Conservation (phyloP, 2,888 invertebrate genomes). For the Oligia strigilis region DNA sequence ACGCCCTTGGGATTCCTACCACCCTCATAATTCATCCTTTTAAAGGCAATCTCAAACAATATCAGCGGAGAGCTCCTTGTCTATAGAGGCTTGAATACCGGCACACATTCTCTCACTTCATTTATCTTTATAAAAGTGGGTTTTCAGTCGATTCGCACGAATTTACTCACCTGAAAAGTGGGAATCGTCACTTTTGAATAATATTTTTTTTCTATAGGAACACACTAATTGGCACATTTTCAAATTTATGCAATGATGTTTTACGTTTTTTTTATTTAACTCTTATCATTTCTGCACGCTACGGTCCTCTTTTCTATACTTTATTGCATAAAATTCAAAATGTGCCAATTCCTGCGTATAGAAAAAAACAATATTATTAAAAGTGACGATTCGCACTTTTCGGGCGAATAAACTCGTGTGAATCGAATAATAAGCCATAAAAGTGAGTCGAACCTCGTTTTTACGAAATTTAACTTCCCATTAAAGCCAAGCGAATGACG, state of each 20-base stretch:
- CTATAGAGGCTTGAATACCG: constrained; percentile 8
- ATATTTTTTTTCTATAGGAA: background rate
- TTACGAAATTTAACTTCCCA: constrained; percentile 22
- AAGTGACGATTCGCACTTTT: background rate
- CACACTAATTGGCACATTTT: background rate
- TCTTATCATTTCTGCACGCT: no score
- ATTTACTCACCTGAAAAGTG: background rate
- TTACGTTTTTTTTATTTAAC: no score
- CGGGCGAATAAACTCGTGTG: background rate
- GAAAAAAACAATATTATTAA: background rate
- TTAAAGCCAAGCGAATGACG: constrained; percentile 42
- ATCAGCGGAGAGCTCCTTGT: constrained; percentile 18
- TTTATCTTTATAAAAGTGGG: constrained; percentile 59
- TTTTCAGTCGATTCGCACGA: background rate
- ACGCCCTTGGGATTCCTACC: constrained; percentile 20
- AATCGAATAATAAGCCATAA: background rate
- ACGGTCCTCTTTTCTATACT: background rate
- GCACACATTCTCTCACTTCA: constrained; percentile 43
- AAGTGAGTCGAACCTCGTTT: constrained; percentile 37
- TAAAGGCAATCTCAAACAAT: constrained; percentile 50
- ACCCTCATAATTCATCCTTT: constrained; percentile 54
- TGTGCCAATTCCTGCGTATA: background rate
- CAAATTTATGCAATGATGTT: no score
- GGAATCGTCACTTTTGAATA: background rate
- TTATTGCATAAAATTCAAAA: background rate